Conservation (phyloP, 2,888 invertebrate genomes). For the Congeria kusceri region DNA sequence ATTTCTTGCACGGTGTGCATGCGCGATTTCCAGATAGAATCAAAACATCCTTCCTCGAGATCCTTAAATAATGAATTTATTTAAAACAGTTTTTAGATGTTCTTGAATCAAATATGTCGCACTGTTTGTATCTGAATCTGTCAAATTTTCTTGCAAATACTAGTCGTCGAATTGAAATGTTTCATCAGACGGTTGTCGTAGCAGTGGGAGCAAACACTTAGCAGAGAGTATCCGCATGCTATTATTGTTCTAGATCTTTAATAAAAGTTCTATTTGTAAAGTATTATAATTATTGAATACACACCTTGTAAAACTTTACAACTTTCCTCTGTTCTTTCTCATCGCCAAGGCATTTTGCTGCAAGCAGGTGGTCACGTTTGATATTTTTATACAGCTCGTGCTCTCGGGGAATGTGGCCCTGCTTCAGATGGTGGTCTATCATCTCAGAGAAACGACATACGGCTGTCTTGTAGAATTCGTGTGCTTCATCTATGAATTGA, state of each 20-base stretch:
- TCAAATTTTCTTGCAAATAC: too few species aligned
- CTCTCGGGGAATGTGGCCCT: constrained; percentile 32
- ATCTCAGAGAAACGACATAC: constrained; percentile 30
- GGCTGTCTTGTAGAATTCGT: too few species aligned
- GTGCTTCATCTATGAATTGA: too few species aligned
- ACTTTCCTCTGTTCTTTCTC: constrained; percentile 5
- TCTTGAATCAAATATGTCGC: too few species aligned
- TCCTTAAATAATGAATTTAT: constrained; percentile 47
- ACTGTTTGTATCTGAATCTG: too few species aligned
- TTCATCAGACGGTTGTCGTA: too few species aligned
- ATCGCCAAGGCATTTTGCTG: constrained; percentile 6
- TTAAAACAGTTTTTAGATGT: too few species aligned
- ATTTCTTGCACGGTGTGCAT: constrained; percentile 37
- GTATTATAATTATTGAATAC: background rate
- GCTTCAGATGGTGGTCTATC: constrained; percentile 39
- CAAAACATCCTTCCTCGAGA: constrained; percentile 40
- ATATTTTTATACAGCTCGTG: constrained; percentile 40
- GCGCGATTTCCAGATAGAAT: constrained; percentile 22
- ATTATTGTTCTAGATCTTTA: too few species aligned
- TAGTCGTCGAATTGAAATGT: too few species aligned
- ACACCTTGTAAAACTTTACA: constrained; percentile 43
- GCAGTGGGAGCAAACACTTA: too few species aligned
- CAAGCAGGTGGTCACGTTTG: constrained; percentile 40
- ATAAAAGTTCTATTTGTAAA: too few species aligned
- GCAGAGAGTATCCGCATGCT: too few species aligned